Evolutionary conservation across 2,888 invertebrate species (phyloP).

Genomic region (Tetragonisca angustula): DNA sequence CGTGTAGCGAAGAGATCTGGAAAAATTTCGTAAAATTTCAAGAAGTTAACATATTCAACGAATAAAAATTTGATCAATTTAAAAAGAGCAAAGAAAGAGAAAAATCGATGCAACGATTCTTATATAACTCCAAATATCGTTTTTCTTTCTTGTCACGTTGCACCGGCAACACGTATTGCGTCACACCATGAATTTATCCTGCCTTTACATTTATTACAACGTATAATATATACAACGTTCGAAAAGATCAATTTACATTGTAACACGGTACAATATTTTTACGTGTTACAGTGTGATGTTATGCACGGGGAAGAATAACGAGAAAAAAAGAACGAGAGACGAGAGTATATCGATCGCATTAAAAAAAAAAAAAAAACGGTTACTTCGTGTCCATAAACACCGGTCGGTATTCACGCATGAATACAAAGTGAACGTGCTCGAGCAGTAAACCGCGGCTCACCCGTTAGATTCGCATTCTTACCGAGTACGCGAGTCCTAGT

Average conservation of each 20-base stretch:
- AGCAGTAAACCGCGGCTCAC: conserved; percentile 49
- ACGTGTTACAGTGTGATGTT: neutral
- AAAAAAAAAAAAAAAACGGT: neutral
- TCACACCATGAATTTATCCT: no score
- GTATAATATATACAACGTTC: neutral
- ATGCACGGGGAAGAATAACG: neutral
- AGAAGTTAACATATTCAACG: no score
- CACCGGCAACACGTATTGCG: no score
- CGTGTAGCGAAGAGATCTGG: no score
- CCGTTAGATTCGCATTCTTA: conserved; percentile 72
- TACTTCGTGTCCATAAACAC: conserved; percentile 9
- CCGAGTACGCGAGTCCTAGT: conserved; percentile 72
- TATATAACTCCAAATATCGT: neutral
- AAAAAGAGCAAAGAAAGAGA: neutral
- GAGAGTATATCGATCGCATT: neutral
- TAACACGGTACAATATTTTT: neutral
- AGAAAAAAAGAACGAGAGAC: neutral
- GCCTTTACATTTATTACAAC: neutral
- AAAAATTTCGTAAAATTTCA: no score
- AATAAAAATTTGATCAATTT: neutral
- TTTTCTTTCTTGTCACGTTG: neutral
- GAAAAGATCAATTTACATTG: neutral
- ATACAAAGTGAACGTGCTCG: conserved; percentile 40
- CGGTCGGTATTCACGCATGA: conserved; percentile 24
- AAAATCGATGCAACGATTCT: neutral